Percentiles rank a stretch among this genome's conserved stretches.
phyloP scores from a whole-genome alignment of 2,113 vertebrate species.

The Mobula hypostoma region DNA sequence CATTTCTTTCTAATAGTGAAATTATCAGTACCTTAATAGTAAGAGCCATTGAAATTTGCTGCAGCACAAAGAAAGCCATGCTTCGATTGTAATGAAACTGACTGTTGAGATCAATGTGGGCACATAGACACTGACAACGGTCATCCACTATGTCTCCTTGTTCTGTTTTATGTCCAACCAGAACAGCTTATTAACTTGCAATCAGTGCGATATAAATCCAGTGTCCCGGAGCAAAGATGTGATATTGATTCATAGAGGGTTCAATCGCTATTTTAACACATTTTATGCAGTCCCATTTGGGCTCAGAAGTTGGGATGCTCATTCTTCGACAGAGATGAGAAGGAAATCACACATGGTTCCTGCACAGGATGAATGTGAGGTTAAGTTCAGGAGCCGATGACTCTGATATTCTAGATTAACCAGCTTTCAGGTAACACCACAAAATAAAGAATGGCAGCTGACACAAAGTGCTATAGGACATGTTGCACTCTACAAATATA shows the following conservation, averaged over 20 bases:
- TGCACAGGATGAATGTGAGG: not conserved
- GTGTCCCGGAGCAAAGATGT: too few species aligned
- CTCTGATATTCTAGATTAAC: not conserved
- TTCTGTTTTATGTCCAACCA: not conserved
- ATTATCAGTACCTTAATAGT: conserved; percentile 2
- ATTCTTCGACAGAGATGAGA: not conserved
- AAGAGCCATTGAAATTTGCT: conserved; percentile 8
- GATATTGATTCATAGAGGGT: not conserved
- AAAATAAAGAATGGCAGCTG: not conserved
- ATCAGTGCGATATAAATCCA: not conserved
- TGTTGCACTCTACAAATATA: not conserved
- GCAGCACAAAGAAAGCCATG: not conserved
- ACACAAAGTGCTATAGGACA: not conserved
- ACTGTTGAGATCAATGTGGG: not conserved
- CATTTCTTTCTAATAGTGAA: conserved; percentile 29
- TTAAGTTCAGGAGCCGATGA: not conserved
- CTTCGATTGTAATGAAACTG: not conserved
- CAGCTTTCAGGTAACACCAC: not conserved
- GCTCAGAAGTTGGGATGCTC: not conserved
- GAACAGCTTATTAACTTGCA: not conserved
- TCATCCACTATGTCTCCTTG: not conserved
- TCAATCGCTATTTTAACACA: not conserved
- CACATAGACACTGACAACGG: not conserved
- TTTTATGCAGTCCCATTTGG: not conserved
- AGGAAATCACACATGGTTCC: not conserved